Conservation (phyloP, 2,113 vertebrate genomes). For the Alligator sinensis region DNA sequence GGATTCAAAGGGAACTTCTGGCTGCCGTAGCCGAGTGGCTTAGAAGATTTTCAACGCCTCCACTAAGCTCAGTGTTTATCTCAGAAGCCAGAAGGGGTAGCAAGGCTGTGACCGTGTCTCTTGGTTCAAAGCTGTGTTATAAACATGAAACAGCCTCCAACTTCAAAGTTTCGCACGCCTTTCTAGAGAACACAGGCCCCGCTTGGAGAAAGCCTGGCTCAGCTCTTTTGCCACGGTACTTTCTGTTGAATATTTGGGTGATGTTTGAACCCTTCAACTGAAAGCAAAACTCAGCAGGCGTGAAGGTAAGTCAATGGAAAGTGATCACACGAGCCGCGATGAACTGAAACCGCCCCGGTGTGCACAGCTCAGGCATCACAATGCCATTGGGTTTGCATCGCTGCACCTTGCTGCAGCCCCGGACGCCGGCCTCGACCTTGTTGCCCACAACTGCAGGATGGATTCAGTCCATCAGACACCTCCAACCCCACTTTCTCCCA, state of each 20-base stretch:
- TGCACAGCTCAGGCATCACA: conserved; percentile 25
- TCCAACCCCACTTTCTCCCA: not conserved
- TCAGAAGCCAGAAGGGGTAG: not conserved
- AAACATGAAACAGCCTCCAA: conserved; percentile 25
- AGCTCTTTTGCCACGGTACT: conserved; percentile 55
- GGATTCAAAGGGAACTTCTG: not conserved
- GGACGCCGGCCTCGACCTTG: not conserved
- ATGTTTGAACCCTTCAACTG: conserved; percentile 37
- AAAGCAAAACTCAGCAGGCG: conserved; percentile 62
- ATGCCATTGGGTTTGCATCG: not conserved
- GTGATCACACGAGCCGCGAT: conserved; percentile 45
- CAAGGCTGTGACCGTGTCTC: conserved; percentile 1
- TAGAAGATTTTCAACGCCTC: not conserved
- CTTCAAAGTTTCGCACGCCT: conserved; percentile 21
- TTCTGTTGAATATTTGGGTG: conserved; percentile 54
- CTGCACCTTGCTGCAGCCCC: not conserved
- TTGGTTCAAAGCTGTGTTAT: conserved; percentile 36
- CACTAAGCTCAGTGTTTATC: not conserved
- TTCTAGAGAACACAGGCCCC: conserved; percentile 40
- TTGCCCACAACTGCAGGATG: not conserved
- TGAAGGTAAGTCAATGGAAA: conserved; percentile 62
- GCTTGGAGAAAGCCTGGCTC: conserved; percentile 51
- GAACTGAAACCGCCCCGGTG: conserved; percentile 58
- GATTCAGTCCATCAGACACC: not conserved
- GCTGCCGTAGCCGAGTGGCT: not conserved